Base-by-base conservation (phyloP, 64 coral and sea anemone species). In the Montipora cactus region DNA sequence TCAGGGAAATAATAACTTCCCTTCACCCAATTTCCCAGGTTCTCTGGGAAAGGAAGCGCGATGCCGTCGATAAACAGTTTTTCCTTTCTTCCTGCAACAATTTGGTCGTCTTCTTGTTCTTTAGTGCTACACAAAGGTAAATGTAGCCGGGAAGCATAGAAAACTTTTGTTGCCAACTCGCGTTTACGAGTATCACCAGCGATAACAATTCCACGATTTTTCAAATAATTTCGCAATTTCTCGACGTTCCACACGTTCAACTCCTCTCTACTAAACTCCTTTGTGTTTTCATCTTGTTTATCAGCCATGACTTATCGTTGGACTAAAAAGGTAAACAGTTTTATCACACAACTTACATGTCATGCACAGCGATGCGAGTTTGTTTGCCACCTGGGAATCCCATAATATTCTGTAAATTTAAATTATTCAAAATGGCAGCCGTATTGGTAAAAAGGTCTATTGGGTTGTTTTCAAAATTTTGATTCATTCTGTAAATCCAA, bases 191-290 rank as follows among this genome's bases (percentile, higher is more conserved):
- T 53, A 53, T 81, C 79, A 81, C 47, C 1, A 18, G 16, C 16
- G 48, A 51, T 53, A 81, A 81, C 79, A 81, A 52, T 81, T n/a
- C 79, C 79, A 81, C 0, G 48, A 81, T 81, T 51, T 53, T 57
- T 81, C 79, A 53, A 81, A 81, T 81, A 81, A 59, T 8, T 81
- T 52, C 1, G 49, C 79, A 81, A 44, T 81, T 81, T 81, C 53
- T 81, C 0, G 1, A 81, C 47, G 79, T 81, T 81, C 79, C 79
- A 81, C 19, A 51, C 79, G 1, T 57, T 81, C 47, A 81, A 49
- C 53, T 81, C 79, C 0, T 81, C 79, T 37, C 13, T 53, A 51
- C 48, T 18, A 1, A 53, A 81, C 15, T 53, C 18, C 22, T 81
- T 81, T 81, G 45, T 53, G 37, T 37, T 37, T 0, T 37, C 37